A percentile compares a stretch with the other conserved stretches of the same genome.
phyloP scores from a whole-genome alignment of 2,888 invertebrate genomes.

The Nasonovia ribisnigri region DNA sequence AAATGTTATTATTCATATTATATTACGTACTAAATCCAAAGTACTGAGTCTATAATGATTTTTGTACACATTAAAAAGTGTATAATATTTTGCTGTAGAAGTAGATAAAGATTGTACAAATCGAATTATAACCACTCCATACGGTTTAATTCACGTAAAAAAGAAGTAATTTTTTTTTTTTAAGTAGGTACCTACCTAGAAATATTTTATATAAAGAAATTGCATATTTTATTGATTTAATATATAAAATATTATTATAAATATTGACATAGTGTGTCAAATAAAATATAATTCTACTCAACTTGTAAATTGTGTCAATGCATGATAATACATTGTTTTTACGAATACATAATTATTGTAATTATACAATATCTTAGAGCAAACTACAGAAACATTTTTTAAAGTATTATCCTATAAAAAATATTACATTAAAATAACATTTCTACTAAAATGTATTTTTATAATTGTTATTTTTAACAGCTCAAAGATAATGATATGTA shows the following conservation, averaged over 20 bases:
- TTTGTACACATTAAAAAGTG: background rate
- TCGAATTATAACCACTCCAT: background rate
- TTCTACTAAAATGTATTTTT: background rate
- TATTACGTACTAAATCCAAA: background rate
- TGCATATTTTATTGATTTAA: too few relatives aligned
- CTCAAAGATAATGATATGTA: background rate
- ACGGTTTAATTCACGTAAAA: background rate
- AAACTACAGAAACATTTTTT: background rate
- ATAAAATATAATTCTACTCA: too few relatives aligned
- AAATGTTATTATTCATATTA: background rate
- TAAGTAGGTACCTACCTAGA: too few relatives aligned
- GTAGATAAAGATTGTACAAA: background rate
- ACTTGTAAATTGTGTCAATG: background rate
- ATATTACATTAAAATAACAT: background rate
- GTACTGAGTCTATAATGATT: background rate
- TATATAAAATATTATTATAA: background rate
- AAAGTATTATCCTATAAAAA: background rate
- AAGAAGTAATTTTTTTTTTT: background rate
- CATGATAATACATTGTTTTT: background rate
- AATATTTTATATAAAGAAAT: background rate
- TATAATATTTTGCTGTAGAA: background rate
- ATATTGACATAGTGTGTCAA: too few relatives aligned
- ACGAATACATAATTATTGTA: background rate
- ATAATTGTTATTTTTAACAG: background rate
- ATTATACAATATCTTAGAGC: background rate